Evolutionary conservation across 2,888 invertebrate species (phyloP).

Genomic region (Zygothrica quintamaculata): DNA sequence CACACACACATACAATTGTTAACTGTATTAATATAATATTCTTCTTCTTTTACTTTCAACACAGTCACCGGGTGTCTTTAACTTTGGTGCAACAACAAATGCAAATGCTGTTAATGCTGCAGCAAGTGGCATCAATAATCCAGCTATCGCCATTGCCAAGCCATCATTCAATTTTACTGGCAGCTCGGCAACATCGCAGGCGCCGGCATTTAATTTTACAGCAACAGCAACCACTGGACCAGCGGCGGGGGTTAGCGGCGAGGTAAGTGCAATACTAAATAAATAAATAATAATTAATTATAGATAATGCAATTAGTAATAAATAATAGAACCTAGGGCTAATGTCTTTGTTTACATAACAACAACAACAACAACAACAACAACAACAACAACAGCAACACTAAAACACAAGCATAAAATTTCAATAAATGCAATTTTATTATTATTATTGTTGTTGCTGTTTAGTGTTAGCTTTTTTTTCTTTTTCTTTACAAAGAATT

Average conservation of each 20-base stretch:
- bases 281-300: too few species aligned
- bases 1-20: too few species aligned
- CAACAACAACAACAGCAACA: background rate
- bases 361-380: background rate
- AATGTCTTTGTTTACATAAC: too few species aligned
- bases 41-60: too few species aligned
- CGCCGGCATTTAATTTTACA: conserved; percentile 81
- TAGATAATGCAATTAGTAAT: too few species aligned
- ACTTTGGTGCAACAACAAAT: conserved; percentile 35
- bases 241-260: conserved; percentile 18
- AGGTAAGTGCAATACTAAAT: conserved; percentile 57
- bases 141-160: conserved; percentile 30
- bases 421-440: background rate
- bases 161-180: conserved; percentile 51
- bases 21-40: too few species aligned
- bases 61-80: conserved; percentile 37
- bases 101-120: conserved; percentile 9
- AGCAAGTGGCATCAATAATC: background rate
- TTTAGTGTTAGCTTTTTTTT: background rate
- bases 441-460: conserved; percentile 18
- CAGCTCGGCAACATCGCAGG: conserved; percentile 28
- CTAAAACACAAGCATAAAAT: background rate
- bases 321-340: background rate
- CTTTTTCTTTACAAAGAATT: background rate
- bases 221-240: conserved; percentile 25